A percentile compares a stretch with the other conserved stretches of the same genome.
Conservation (phyloP, 35 echinoderm and acorn worm species). For the Patiria miniata region DNA sequence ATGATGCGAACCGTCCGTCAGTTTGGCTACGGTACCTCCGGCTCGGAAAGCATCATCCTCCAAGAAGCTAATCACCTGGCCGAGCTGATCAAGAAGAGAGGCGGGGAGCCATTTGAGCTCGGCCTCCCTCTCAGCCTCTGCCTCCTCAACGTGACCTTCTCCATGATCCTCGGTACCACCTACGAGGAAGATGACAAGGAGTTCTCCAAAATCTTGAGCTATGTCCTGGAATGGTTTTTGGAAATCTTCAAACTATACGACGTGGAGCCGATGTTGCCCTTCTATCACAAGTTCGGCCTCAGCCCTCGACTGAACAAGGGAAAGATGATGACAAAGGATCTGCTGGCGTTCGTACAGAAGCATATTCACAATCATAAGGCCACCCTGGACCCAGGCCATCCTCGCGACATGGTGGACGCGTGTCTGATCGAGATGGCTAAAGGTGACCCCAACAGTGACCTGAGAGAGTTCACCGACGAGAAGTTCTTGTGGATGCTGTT, state of each 20-base stretch:
- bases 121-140: neutral
- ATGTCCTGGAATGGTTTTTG: neutral
- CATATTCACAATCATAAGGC: neutral
- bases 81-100: neutral
- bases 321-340: neutral
- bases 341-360: neutral
- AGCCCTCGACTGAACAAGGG: neutral
- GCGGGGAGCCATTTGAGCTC: neutral
- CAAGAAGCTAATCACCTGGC: neutral
- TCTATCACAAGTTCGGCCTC: neutral
- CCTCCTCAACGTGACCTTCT: neutral
- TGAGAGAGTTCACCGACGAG: slow-evolving; percentile 1
- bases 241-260: slow-evolving; percentile 8
- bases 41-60: neutral
- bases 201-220: neutral
- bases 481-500: slow-evolving; percentile 20
- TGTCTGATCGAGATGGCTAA: slow-evolving; percentile 8
- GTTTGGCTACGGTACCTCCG: slow-evolving; percentile 7
- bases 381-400: neutral
- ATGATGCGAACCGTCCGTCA: slow-evolving; percentile 17
- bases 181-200: slow-evolving; percentile 7
- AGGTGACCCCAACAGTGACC: neutral
- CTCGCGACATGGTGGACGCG: neutral
- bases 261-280: slow-evolving; percentile 2
- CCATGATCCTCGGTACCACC: neutral